Percentiles rank a stretch among this genome's conserved stretches.
These are phyloP conservation scores for Parascotia fuliginaria DNA, from an alignment of 2,888 invertebrate species.

Conservation along the genomic window DNA sequence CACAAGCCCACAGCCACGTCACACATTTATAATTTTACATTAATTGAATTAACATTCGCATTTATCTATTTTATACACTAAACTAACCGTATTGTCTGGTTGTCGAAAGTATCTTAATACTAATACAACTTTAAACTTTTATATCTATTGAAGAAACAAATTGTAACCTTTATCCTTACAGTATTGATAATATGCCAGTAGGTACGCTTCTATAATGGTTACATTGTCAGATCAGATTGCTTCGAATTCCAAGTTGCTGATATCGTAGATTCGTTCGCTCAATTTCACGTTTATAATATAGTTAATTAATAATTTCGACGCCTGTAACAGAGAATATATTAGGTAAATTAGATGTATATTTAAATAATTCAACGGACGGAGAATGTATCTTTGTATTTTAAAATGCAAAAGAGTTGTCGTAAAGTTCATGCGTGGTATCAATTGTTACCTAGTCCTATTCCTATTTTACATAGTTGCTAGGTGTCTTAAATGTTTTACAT, in stretches of 20 bases:
- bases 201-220: slow-evolving; percentile 17
- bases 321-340: slow-evolving; percentile 26
- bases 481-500: no score
- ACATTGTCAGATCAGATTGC: slow-evolving; percentile 29
- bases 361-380: no score
- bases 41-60: slow-evolving; percentile 26
- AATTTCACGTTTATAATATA: slow-evolving; percentile 14
- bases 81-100: slow-evolving; percentile 51
- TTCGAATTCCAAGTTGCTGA: slow-evolving; percentile 11
- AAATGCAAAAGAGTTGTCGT: no score
- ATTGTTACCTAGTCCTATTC: no score
- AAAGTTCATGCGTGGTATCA: no score
- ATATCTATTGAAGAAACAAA: slow-evolving; percentile 35
- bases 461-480: no score
- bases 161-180: slow-evolving; percentile 15
- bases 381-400: no score
- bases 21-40: neutral
- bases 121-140: slow-evolving; percentile 42
- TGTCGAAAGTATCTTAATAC: slow-evolving; percentile 37
- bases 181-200: slow-evolving; percentile 2
- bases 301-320: neutral
- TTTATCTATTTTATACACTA: slow-evolving; percentile 43
- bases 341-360: no score
- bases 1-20: slow-evolving; percentile 1
- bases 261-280: slow-evolving; percentile 34